Conservation (phyloP, 2,888 invertebrate species). For the Gymnocheta viridis region DNA sequence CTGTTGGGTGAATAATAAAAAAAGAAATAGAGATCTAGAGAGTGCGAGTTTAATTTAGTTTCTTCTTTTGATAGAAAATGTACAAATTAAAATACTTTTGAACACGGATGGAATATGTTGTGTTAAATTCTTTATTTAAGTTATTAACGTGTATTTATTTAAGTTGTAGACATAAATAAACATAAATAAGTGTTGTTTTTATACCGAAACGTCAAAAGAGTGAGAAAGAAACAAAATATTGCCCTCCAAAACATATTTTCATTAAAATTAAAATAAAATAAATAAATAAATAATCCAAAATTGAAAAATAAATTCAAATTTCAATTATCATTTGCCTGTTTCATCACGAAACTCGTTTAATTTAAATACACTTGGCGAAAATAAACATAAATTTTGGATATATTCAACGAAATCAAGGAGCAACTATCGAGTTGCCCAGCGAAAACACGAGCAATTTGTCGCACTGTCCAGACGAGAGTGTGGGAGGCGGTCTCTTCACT, state of each 20-base stretch:
- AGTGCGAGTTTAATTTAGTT: neutral
- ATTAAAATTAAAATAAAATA: neutral
- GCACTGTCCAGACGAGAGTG: slow-evolving; percentile 77
- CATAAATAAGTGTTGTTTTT: slow-evolving; percentile 5
- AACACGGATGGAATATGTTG: slow-evolving; percentile 46
- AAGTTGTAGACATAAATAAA: neutral
- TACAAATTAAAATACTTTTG: slow-evolving; percentile 47
- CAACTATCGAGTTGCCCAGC: slow-evolving; percentile 82
- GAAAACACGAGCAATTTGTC: slow-evolving; percentile 79
- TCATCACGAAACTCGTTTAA: neutral
- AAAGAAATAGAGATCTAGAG: neutral
- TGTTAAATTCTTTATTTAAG: slow-evolving; percentile 15
- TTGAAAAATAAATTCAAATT: slow-evolving; percentile 1
- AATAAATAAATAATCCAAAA: neutral
- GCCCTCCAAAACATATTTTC: slow-evolving; percentile 4
- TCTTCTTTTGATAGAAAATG: slow-evolving; percentile 26
- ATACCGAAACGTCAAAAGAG: slow-evolving; percentile 3
- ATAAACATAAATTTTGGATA: slow-evolving; percentile 78
- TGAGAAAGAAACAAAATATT: slow-evolving; percentile 13
- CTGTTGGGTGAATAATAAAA: slow-evolving; percentile 38
- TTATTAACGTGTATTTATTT: neutral
- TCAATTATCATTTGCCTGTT: neutral
- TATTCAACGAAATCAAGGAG: slow-evolving; percentile 81
- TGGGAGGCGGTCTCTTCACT: slow-evolving; percentile 79
- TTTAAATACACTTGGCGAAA: slow-evolving; percentile 14